Evolutionary conservation across 2,797 vertebrate genomes (phyloP), one percentile per base, ranked within the genome.

Genomic region (Liparis tanakae): DNA sequence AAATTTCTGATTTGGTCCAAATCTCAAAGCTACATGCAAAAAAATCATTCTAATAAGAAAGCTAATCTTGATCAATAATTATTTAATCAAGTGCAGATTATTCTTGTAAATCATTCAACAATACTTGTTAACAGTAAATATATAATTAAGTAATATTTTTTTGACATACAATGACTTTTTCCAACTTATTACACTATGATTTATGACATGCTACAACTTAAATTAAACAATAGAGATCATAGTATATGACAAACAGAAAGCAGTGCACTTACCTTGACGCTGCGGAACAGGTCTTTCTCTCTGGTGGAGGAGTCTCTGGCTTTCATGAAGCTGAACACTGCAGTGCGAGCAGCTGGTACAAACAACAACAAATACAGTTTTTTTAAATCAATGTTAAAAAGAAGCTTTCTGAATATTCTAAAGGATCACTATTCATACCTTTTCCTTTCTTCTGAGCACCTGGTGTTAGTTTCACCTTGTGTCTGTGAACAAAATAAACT

Each of bases 391-490:
- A 33, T 48, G 3, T 20, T 44, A 55, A 59, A 34, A 50, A 56
- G 64, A n/a, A 1, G 30, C 3, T 25, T 7, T 1, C 10, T 7
- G 1, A 39, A 58, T 14, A 34, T 39, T 8, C 9, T 0, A 71
- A 46, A 4, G 0, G 6, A 44, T 33, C 2, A 13, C 5, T 22
- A 0, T 17, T 17, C 70, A 17, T 95, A 99, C 98, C 98, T 96
- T 99, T 99, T 59, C 98, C 98, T 85, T 99, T 99, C 93, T 98
- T 99, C 74, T 99, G 98, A 9, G 96, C 85, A 62, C 98, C 98
- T 0, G 98, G 98, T 0, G 98, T 99, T 82, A 99, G 90, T 86
- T 99, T 99, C 66, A 99, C 98, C 87, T 98, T 99, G 17, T 97
- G 96, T 84, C 98, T 99, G 90, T 34, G 12, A 67, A 80, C 39